Evolutionary conservation across 1,140 invertebrate species (phyloP).

Genomic region (Hesperophylax magnus): DNA sequence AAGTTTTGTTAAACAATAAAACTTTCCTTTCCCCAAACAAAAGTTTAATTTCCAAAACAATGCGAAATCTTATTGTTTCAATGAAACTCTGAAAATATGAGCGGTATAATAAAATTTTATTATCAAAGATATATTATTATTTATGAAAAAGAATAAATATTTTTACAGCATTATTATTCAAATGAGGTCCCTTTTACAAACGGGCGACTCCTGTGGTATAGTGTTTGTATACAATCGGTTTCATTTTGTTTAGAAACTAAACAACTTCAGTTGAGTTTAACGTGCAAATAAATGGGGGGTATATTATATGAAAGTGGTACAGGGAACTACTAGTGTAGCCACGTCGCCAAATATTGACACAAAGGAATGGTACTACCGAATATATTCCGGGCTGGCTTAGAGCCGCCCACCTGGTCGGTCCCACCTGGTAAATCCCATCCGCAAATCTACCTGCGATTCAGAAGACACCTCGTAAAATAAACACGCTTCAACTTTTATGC

Average conservation of each 20-base stretch:
- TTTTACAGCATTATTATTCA: no score
- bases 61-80: no score
- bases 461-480: background rate
- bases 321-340: conserved; percentile 31
- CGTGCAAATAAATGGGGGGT: conserved; percentile 22
- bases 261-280: conserved; percentile 15
- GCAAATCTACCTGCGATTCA: background rate
- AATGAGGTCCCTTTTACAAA: no score
- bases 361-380: conserved; percentile 18
- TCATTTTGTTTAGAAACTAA: conserved; percentile 27
- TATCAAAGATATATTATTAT: no score
- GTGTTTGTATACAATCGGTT: conserved; percentile 6
- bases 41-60: no score
- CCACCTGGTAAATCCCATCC: no score
- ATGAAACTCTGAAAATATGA: no score
- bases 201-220: no score
- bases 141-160: no score
- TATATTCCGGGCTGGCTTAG: conserved; percentile 24
- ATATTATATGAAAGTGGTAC: conserved; percentile 30
- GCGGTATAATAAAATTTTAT: no score
- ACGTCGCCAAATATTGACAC: conserved; percentile 31
- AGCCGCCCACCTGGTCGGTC: conserved; percentile 24
- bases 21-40: no score
- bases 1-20: no score
- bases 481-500: background rate